Base-by-base conservation (phyloP, 2,888 invertebrate species). In the Napeogenes sylphis region DNA sequence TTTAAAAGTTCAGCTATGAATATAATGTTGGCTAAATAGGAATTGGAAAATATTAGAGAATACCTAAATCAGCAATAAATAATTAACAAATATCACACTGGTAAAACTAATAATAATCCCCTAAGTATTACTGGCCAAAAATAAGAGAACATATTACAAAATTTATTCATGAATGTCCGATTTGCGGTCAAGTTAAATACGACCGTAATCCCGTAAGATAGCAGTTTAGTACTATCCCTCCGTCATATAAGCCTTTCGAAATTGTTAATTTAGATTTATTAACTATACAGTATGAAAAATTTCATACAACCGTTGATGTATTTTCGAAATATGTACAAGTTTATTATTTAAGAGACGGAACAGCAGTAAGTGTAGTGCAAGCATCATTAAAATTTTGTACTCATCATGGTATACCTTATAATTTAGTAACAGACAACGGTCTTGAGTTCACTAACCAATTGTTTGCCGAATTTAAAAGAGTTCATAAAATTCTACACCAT, bases 1-100 rank as follows among this genome's bases (percentile, higher is more conserved):
- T 73, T 73, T 56, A 68, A 59, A 56, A 70, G 56, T 21, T 70
- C 72, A 0, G 21, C 69, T 1, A 72, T 71, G 68, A 66, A 68
- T 21, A 42, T 35, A 35, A 35, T 35, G 35, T 35, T 35, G 5
- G 5, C 35, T 4, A 35, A 35, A 35, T 2, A 0, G 35, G 21
- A 35, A 35, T 4, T 35, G 5, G 35, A 35, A 35, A 35, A 35
- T 5, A 5, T 35, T 35, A 35, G 5, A 35, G 35, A 35, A 35
- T 4, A 35, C 4, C 21, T 21, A 21, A 21, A 4, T 35, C 35
- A 35, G 35, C 35, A 35, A 6, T 2, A 35, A 35, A 35, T 35
- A 5, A 35, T 35, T 35, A 4, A 6, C 6, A 4, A 35, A 5
- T 35, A 35, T 35, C 35, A 35, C 6, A 6, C 4, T 4, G 3